Evolutionary conservation across 2,113 vertebrate genomes (phyloP).

Genomic region (Chelonoidis abingdonii): DNA sequence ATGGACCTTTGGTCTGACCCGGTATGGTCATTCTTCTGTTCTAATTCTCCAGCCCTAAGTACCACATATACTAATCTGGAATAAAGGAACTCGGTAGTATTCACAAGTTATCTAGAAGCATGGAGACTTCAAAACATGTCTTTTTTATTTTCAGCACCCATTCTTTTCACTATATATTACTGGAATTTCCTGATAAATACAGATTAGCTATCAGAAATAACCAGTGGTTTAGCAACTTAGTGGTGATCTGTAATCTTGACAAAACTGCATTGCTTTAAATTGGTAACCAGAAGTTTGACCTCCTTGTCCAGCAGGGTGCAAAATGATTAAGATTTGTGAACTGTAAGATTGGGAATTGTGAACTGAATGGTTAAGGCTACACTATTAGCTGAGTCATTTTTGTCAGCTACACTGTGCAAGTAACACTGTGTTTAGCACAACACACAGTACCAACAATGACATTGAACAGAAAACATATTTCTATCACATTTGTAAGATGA

Average conservation of each 20-base stretch:
- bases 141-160: too few species aligned
- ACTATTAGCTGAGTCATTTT: background rate
- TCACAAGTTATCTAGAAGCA: background rate
- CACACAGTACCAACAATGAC: background rate
- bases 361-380: background rate
- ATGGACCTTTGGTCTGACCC: too few species aligned
- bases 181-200: background rate
- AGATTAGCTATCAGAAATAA: background rate
- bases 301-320: background rate
- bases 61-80: background rate
- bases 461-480: background rate
- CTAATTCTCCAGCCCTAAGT: too few species aligned
- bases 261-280: background rate
- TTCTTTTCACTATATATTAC: too few species aligned
- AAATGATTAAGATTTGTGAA: background rate
- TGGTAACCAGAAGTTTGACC: background rate
- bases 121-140: too few species aligned
- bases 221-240: background rate
- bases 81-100: background rate
- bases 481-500: background rate
- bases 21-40: too few species aligned
- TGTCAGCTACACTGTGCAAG: background rate
- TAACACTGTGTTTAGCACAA: background rate
- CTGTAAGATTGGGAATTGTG: background rate
- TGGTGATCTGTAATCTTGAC: background rate